phyloP scores from a whole-genome alignment of 2,888 invertebrate genomes.

The Diachrysia chrysitis region DNA sequence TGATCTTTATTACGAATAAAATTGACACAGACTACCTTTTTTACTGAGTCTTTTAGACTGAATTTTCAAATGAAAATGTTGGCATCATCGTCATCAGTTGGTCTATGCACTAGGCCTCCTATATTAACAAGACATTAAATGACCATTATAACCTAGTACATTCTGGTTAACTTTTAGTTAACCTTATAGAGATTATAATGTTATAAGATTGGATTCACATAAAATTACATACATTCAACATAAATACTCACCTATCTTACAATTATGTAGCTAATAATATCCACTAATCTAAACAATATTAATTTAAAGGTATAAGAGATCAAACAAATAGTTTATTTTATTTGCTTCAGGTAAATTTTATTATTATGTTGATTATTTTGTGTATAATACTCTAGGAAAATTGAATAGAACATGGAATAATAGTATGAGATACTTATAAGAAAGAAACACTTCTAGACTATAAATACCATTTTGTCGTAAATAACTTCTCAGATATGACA shows the following conservation, averaged over 20 bases:
- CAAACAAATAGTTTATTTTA: constrained; percentile 26
- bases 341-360: constrained; percentile 20
- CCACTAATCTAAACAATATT: constrained; percentile 45
- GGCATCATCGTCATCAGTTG: constrained; percentile 33
- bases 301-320: constrained; percentile 51
- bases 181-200: constrained; percentile 46
- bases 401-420: constrained; percentile 29
- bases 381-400: constrained; percentile 21
- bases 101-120: constrained; percentile 44
- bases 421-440: constrained; percentile 34
- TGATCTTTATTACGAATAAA: not conserved
- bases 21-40: constrained; percentile 11
- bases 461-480: constrained; percentile 31
- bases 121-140: constrained; percentile 48
- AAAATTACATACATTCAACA: constrained; percentile 43
- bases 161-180: constrained; percentile 58
- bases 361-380: constrained; percentile 20
- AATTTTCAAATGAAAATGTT: constrained; percentile 34
- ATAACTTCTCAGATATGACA: constrained; percentile 51
- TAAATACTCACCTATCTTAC: constrained; percentile 33
- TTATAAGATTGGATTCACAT: constrained; percentile 39
- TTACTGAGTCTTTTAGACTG: constrained; percentile 62
- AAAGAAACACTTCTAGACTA: constrained; percentile 38
- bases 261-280: constrained; percentile 28
- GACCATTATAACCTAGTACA: constrained; percentile 55